These are phyloP conservation scores for Pogonomyrmex californicus DNA, from an alignment of 1,140 invertebrate genomes.

Conservation along the genomic window DNA sequence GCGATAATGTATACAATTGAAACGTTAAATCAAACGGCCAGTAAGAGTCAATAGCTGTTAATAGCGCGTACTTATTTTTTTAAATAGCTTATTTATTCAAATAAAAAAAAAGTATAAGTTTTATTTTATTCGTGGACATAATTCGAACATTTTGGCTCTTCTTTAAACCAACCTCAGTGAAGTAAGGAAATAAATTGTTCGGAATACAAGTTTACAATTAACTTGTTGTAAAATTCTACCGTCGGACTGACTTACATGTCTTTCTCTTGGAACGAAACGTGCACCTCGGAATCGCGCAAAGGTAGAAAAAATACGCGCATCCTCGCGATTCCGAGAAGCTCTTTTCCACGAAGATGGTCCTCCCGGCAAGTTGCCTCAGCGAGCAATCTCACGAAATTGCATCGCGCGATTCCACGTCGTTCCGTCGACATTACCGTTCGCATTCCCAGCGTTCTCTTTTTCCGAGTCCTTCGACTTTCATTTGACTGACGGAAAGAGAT, in stretches of 20 bases:
- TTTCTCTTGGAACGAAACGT: slow-evolving; percentile 46
- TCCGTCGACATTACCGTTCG: slow-evolving; percentile 76
- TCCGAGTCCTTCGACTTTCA: slow-evolving; percentile 69
- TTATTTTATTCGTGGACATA: too few relatives aligned
- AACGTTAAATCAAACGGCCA: too few relatives aligned
- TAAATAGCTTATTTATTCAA: too few relatives aligned
- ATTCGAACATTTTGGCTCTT: too few relatives aligned
- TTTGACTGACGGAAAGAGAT: slow-evolving; percentile 47
- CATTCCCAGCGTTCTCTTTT: slow-evolving; percentile 67
- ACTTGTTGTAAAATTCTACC: slow-evolving; percentile 20
- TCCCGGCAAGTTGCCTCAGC: slow-evolving; percentile 65
- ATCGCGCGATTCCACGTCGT: slow-evolving; percentile 78
- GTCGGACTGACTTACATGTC: neutral
- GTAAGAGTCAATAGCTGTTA: too few relatives aligned
- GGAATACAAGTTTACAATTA: slow-evolving; percentile 18
- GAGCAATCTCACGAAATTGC: slow-evolving; percentile 80
- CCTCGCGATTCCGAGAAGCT: slow-evolving; percentile 62
- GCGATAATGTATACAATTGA: neutral
- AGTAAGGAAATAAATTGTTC: too few relatives aligned
- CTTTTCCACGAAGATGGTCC: slow-evolving; percentile 72
- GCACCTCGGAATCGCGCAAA: slow-evolving; percentile 39
- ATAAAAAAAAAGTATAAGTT: too few relatives aligned
- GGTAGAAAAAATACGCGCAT: slow-evolving; percentile 61
- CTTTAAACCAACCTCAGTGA: too few relatives aligned
- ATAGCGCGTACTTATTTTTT: too few relatives aligned